These are phyloP conservation scores for Amphipoea oculea DNA, from an alignment of 2,888 invertebrate species.

Conservation along the genomic window DNA sequence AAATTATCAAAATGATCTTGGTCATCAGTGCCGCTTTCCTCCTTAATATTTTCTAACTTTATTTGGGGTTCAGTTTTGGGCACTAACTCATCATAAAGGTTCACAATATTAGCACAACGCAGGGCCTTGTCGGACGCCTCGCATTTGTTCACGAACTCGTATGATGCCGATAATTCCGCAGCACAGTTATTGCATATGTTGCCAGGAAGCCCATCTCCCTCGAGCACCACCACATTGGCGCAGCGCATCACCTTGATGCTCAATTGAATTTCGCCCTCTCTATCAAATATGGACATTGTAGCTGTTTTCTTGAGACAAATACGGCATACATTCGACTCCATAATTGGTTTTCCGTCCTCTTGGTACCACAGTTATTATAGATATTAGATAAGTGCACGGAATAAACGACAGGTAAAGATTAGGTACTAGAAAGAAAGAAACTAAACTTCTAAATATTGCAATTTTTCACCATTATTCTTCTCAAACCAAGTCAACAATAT, in stretches of 20 bases:
- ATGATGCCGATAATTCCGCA: slow-evolving; percentile 76
- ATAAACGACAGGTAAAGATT: background rate
- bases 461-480: background rate
- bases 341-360: slow-evolving; percentile 23
- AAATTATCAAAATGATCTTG: slow-evolving; percentile 58
- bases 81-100: slow-evolving; percentile 62
- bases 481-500: background rate
- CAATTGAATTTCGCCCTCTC: slow-evolving; percentile 77
- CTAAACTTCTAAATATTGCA: background rate
- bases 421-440: background rate
- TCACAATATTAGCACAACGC: slow-evolving; percentile 71
- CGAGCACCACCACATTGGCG: slow-evolving; percentile 76
- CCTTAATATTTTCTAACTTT: slow-evolving; percentile 61
- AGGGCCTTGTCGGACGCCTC: slow-evolving; percentile 81
- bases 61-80: slow-evolving; percentile 64
- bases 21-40: slow-evolving; percentile 70
- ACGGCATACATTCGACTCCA: slow-evolving; percentile 77
- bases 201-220: slow-evolving; percentile 82
- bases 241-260: slow-evolving; percentile 81
- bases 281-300: slow-evolving; percentile 79
- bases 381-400: background rate
- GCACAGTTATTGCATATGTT: slow-evolving; percentile 81
- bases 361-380: background rate
- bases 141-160: slow-evolving; percentile 82
- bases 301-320: slow-evolving; percentile 82